These are phyloP conservation scores for Pachypanchax playfairii DNA, from an alignment of 2,113 vertebrate species.

Conservation along the genomic window DNA sequence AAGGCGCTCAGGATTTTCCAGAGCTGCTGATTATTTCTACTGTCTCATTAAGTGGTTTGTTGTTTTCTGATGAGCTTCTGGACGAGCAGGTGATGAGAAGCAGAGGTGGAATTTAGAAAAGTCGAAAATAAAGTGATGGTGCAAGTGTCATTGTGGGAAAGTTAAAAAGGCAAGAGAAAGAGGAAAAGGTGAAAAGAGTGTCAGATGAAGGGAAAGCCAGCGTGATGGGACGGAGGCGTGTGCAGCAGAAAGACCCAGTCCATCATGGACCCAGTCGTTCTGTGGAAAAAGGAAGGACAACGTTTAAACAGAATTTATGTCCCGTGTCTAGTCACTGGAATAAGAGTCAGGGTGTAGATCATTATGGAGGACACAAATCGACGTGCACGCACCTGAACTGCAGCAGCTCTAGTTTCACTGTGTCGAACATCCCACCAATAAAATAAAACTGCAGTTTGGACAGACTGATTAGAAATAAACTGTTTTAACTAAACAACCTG, in stretches of 20 bases:
- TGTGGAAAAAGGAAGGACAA: constrained; percentile 75
- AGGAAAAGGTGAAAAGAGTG: constrained; percentile 30
- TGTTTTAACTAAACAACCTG: too few species aligned
- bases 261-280: constrained; percentile 67
- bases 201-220: constrained; percentile 50
- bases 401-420: constrained; percentile 40
- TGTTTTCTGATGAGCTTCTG: not conserved
- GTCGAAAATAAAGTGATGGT: constrained; percentile 16
- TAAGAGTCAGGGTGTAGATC: constrained; percentile 68
- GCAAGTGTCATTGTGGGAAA: constrained; percentile 37
- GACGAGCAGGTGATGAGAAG: not conserved
- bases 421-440: not conserved
- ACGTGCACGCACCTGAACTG: constrained; percentile 51
- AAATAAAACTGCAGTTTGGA: too few species aligned
- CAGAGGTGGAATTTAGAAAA: constrained; percentile 7
- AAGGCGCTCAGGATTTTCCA: constrained; percentile 5
- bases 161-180: constrained; percentile 23
- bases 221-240: constrained; percentile 36
- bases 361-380: constrained; percentile 71
- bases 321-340: constrained; percentile 66
- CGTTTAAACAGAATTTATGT: constrained; percentile 75
- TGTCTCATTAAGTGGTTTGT: constrained; percentile 17
- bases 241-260: constrained; percentile 58
- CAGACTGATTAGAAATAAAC: too few species aligned
- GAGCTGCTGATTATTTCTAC: not conserved